Evolutionary conservation across 2,888 invertebrate genomes (phyloP), one percentile per base, ranked within the genome.

Genomic region (Frankliniella intonsa): DNA sequence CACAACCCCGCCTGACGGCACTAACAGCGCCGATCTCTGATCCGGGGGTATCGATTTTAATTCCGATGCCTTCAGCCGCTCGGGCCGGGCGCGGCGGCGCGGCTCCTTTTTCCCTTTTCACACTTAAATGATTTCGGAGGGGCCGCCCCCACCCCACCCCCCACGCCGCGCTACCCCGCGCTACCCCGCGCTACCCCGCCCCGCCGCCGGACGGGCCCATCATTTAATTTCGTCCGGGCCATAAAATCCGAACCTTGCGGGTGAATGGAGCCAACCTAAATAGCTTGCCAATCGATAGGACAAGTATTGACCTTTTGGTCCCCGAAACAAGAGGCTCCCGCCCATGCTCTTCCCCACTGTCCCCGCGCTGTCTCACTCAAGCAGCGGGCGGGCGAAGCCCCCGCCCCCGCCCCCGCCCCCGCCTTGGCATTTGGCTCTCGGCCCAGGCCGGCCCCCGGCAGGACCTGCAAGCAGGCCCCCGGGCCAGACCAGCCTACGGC

Each of bases 171-270:
- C 55, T 19, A 2, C 55, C 62, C 62, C 62, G 14, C 62, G 7
- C 62, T n/a, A 0, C 62, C 62, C 11, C 17, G 14, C 62, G 0
- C 62, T 14, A 7, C 62, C 14, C 62, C 55, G 55, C 55, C 17
- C 7, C 62, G 62, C 19, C 62, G 0, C 62, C 62, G 62, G 62
- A 62, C 19, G 14, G 17, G 62, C 19, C 62, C 62, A 62, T 62
- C 62, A 62, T 62, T 62, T 62, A 62, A 62, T 62, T 62, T 62
- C 62, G 62, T 62, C 62, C 62, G 62, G 62, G 62, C 62, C 62
- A 62, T 62, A 62, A 62, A 62, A 62, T 62, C 62, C 62, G 62
- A 19, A 62, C 62, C 62, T 62, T 62, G 62, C 62, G 62, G 62
- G 62, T 62, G 62, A 62, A 62, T 62, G 62, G 62, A 62, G 62